Percentiles rank a stretch among this genome's conserved stretches.
These are phyloP conservation scores for Argopecten irradians DNA, from an alignment of 1,140 invertebrate genomes.

Conservation along the genomic window DNA sequence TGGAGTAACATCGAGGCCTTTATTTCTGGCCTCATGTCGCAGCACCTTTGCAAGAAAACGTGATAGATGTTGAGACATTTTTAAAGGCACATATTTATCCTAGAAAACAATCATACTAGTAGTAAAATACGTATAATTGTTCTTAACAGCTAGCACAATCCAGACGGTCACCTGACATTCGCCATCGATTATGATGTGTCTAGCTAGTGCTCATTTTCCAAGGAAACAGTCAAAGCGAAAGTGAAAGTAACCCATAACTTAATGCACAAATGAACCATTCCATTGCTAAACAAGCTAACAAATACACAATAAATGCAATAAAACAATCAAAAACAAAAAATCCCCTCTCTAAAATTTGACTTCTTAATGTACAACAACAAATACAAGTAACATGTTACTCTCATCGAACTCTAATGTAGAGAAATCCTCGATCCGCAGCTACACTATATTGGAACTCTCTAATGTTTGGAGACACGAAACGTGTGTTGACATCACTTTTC, in stretches of 20 bases:
- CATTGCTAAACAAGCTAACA: not conserved
- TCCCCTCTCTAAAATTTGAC: no score
- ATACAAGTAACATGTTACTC: no score
- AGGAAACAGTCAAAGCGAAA: not conserved
- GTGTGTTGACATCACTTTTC: not conserved
- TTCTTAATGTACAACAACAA: no score
- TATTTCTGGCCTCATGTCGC: slow-evolving; percentile 36
- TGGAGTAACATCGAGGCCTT: slow-evolving; percentile 27
- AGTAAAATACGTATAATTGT: not conserved
- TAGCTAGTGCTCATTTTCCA: no score
- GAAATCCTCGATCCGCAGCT: not conserved
- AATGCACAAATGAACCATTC: not conserved
- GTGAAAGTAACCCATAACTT: not conserved
- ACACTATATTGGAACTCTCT: not conserved
- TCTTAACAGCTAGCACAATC: no score
- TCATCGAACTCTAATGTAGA: no score
- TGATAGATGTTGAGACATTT: slow-evolving; percentile 25
- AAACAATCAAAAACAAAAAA: no score
- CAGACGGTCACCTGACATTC: no score
- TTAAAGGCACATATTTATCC: not conserved
- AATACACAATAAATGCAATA: no score
- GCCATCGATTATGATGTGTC: no score
- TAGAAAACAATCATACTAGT: not conserved
- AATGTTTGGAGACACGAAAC: not conserved
- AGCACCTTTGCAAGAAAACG: slow-evolving; percentile 36